Percentiles rank a stretch among this genome's conserved stretches.
Conservation (phyloP, 2,113 vertebrate species). For the Nansenia antarctica region DNA sequence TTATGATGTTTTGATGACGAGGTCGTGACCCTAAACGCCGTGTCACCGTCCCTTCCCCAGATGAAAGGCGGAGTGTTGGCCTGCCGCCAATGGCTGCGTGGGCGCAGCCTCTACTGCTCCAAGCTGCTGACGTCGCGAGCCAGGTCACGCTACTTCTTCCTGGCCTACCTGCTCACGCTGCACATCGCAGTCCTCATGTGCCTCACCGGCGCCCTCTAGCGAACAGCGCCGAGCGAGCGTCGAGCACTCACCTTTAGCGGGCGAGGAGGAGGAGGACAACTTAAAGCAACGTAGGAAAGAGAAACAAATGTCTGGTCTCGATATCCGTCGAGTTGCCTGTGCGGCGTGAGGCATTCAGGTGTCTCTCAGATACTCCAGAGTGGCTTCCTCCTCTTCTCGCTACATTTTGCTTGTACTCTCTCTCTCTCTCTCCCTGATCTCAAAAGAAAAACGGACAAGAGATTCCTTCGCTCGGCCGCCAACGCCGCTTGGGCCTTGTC, state of each 20-base stretch:
- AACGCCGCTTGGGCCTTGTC: background rate
- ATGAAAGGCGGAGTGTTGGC: constrained; percentile 79
- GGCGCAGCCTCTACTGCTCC: constrained; percentile 86
- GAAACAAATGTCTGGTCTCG: background rate
- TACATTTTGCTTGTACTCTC: too few species aligned
- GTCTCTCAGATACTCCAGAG: background rate
- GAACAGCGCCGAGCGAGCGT: too few species aligned
- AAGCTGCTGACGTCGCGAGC: constrained; percentile 81
- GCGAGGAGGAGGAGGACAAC: too few species aligned
- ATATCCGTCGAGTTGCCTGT: background rate
- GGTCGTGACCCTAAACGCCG: too few species aligned
- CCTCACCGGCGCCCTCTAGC: constrained; percentile 80
- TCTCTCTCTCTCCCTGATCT: background rate
- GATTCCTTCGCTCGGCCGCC: background rate
- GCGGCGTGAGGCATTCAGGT: background rate
- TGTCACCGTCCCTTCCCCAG: constrained; percentile 57
- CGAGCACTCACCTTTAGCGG: too few species aligned
- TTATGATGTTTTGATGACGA: too few species aligned
- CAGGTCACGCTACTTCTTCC: constrained; percentile 84
- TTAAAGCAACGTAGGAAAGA: background rate
- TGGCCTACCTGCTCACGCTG: constrained; percentile 79
- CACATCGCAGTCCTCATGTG: constrained; percentile 84
- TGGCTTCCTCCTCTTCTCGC: background rate
- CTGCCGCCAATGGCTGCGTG: constrained; percentile 81
- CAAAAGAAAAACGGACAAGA: background rate